These are phyloP conservation scores for Trissolcus brochymenae DNA, from an alignment of 2,888 invertebrate genomes.

Conservation along the genomic window DNA sequence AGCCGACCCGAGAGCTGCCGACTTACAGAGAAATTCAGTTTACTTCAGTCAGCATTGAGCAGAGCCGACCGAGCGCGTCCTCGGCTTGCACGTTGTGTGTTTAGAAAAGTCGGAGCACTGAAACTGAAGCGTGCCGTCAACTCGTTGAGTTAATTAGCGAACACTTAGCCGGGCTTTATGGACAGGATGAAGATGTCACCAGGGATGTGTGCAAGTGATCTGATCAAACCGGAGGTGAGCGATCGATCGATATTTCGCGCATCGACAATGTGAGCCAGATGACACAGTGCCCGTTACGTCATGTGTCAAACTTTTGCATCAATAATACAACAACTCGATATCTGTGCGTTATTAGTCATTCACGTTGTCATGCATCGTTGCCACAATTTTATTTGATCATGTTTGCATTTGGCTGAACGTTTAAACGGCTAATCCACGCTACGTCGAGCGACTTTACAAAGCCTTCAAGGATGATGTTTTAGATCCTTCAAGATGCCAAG, in stretches of 20 bases:
- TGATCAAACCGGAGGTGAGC: conserved; percentile 73
- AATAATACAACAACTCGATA: background rate
- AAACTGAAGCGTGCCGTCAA: background rate
- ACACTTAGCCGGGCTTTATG: background rate
- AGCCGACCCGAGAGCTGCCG: conserved; percentile 26
- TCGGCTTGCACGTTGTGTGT: conserved; percentile 17
- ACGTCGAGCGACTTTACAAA: no score
- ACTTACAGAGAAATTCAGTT: conserved; percentile 60
- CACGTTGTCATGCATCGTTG: background rate
- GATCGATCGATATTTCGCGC: conserved; percentile 11
- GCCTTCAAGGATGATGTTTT: no score
- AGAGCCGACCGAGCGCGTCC: conserved; percentile 44
- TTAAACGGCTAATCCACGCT: no score
- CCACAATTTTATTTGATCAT: background rate
- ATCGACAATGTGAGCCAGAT: background rate
- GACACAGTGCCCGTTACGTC: conserved; percentile 1
- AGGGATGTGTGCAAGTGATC: conserved; percentile 64
- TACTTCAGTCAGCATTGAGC: conserved; percentile 42
- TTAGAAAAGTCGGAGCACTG: background rate
- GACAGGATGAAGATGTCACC: conserved; percentile 70
- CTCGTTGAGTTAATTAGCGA: background rate
- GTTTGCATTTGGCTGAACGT: no score
- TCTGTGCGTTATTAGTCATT: background rate
- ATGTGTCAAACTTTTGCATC: conserved; percentile 1
- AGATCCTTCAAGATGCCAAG: no score